phyloP scores from a whole-genome alignment of 2,888 invertebrate genomes.

The Nymphalis polychloros region DNA sequence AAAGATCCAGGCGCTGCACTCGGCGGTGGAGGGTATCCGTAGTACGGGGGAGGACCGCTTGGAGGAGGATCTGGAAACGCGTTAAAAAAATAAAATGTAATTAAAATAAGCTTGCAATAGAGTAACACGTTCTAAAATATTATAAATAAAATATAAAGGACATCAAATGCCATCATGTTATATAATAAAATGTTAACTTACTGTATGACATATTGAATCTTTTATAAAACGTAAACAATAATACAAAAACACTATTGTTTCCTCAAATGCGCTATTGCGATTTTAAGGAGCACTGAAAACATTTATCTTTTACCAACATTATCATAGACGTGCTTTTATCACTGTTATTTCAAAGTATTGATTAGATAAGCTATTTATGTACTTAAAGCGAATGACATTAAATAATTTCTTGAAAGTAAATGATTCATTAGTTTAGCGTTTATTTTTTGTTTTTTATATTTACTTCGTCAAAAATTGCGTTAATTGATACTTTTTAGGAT shows the following conservation, averaged over 20 bases:
- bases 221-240: constrained; percentile 14
- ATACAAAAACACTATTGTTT: constrained; percentile 16
- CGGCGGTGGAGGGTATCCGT: constrained; percentile 47
- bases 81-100: background rate
- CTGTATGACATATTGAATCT: constrained; percentile 41
- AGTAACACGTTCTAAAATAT: background rate
- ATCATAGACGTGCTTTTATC: constrained; percentile 33
- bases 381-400: constrained; percentile 3
- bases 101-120: background rate
- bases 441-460: too few species aligned
- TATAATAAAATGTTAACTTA: constrained; percentile 36
- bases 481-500: too few species aligned
- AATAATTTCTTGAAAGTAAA: background rate
- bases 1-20: constrained; percentile 47
- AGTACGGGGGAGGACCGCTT: constrained; percentile 50
- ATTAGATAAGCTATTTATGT: constrained; percentile 43
- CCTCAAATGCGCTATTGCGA: constrained; percentile 14
- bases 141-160: background rate
- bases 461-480: too few species aligned
- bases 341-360: constrained; percentile 36
- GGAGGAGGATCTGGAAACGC: constrained; percentile 53
- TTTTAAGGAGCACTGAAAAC: constrained; percentile 25
- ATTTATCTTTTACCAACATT: constrained; percentile 32
- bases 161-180: background rate
- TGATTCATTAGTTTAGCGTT: background rate